phyloP scores from a whole-genome alignment of 2,888 invertebrate genomes.

The Ellobium chinense region DNA sequence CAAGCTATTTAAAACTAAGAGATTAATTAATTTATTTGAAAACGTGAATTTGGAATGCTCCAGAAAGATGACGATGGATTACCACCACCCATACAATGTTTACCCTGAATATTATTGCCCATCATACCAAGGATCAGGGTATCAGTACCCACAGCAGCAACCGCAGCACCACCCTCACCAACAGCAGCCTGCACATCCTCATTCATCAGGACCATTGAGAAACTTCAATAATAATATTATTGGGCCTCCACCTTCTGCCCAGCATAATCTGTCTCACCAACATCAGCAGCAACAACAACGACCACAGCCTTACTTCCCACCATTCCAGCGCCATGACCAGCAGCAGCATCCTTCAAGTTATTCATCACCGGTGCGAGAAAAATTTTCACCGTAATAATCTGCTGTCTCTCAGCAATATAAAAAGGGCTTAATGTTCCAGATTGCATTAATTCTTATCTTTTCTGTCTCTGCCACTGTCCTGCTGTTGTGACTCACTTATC shows the following conservation, averaged over 20 bases:
- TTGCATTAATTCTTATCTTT: too few relatives aligned
- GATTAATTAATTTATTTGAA: too few relatives aligned
- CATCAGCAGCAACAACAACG: conserved; percentile 20
- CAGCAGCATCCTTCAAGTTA: conserved; percentile 17
- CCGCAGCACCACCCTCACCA: background rate
- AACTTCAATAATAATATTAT: conserved; percentile 33
- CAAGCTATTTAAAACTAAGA: too few relatives aligned
- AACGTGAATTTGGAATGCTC: background rate
- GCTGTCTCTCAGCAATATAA: too few relatives aligned
- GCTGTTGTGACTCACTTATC: too few relatives aligned
- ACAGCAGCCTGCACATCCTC: conserved; percentile 10
- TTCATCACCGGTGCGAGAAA: conserved; percentile 31
- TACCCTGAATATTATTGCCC: conserved; percentile 51
- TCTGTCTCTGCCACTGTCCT: too few relatives aligned
- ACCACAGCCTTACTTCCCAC: conserved; percentile 15
- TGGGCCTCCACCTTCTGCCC: background rate
- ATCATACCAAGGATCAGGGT: conserved; percentile 38
- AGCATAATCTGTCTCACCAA: background rate
- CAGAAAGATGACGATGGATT: conserved; percentile 49
- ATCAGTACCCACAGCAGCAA: conserved; percentile 36
- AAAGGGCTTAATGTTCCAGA: too few relatives aligned
- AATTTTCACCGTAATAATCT: too few relatives aligned
- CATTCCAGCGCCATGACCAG: conserved; percentile 27
- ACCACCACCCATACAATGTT: conserved; percentile 49
- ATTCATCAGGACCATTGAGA: conserved; percentile 11